Evolutionary conservation across 2,888 invertebrate species (phyloP).

Genomic region (Coecobrya sp.): DNA sequence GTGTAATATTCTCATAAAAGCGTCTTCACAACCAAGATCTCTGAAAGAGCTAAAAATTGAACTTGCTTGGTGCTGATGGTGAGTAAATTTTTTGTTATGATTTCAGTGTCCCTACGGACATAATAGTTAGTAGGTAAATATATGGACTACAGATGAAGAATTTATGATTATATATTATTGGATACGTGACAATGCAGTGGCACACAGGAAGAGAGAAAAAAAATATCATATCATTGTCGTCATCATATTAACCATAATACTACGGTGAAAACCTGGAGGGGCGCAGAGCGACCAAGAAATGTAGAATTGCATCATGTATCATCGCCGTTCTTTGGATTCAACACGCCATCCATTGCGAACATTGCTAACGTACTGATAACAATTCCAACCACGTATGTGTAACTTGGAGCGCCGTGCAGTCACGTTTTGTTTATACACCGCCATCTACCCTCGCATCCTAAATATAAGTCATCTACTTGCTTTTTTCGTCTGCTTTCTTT

Average conservation of each 20-base stretch:
- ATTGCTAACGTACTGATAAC: background rate
- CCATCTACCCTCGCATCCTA: constrained; percentile 35
- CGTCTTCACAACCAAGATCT: background rate
- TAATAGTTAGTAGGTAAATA: background rate
- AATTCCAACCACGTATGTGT: background rate
- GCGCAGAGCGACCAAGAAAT: background rate
- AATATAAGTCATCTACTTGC: background rate
- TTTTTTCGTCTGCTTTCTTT: constrained; percentile 46
- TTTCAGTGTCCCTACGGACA: background rate
- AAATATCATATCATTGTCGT: background rate
- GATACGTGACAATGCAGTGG: constrained; percentile 39
- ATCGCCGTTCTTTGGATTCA: background rate
- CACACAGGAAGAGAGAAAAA: background rate
- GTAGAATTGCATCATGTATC: background rate
- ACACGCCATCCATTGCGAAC: constrained; percentile 12
- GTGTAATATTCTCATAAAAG: background rate
- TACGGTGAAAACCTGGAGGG: background rate
- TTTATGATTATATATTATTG: constrained; percentile 27
- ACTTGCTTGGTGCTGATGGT: background rate
- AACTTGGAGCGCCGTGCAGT: constrained; percentile 31
- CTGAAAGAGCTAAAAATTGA: constrained; percentile 46
- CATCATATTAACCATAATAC: background rate
- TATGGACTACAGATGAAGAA: background rate
- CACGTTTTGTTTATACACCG: constrained; percentile 17
- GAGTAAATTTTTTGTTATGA: constrained; percentile 7